Evolutionary conservation across 1,140 invertebrate genomes (phyloP).

Genomic region (Drosophila yakuba): DNA sequence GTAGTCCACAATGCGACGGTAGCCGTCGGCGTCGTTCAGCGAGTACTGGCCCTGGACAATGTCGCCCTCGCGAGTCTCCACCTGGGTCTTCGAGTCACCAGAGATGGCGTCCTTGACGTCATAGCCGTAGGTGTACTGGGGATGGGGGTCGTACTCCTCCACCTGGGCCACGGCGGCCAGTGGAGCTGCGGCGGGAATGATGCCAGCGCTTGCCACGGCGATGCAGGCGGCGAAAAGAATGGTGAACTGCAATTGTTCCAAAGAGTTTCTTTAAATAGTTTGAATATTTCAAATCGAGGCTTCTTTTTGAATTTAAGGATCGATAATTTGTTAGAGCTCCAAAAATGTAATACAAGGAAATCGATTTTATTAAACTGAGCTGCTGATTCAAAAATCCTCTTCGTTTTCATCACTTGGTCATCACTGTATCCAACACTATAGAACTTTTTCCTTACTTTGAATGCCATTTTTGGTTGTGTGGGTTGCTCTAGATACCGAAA

Average conservation of each 20-base stretch:
- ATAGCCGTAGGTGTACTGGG: constrained; percentile 89
- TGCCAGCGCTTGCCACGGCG: constrained; percentile 75
- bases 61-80: constrained; percentile 84
- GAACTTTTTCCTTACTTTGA: constrained; percentile 74
- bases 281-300: background rate
- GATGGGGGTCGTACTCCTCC: constrained; percentile 87
- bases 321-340: too few relatives aligned
- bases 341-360: background rate
- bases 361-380: background rate
- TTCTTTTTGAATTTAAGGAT: too few relatives aligned
- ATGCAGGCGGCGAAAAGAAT: constrained; percentile 78
- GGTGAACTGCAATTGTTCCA: constrained; percentile 62
- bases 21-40: constrained; percentile 84
- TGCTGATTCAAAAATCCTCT: background rate
- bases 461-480: constrained; percentile 74
- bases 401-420: constrained; percentile 10
- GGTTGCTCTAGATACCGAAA: constrained; percentile 83
- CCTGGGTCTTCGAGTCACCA: constrained; percentile 84
- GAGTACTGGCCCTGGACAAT: constrained; percentile 84
- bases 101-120: constrained; percentile 88
- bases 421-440: constrained; percentile 32
- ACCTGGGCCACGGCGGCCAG: constrained; percentile 83
- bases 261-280: background rate
- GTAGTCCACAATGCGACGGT: constrained; percentile 83
- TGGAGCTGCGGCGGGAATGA: constrained; percentile 82